Base-by-base conservation (phyloP, 1,140 invertebrate genomes). In the Colletes latitarsis region DNA sequence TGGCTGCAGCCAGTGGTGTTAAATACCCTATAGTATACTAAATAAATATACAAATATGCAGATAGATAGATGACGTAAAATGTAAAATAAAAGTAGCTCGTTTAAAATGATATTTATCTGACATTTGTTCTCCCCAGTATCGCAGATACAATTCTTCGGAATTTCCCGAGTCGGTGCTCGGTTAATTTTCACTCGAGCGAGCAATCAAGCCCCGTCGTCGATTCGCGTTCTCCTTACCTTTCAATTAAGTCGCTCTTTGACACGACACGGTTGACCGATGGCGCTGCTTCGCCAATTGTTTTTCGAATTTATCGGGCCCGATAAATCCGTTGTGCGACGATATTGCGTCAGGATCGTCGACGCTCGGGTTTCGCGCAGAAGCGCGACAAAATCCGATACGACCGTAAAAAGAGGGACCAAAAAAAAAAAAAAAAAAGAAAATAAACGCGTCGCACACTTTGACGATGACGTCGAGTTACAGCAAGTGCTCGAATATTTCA, bases 401-500 rank as follows among this genome's bases (percentile, higher is more conserved):
- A 30, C 15, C 1, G 12, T 43, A 14, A 46, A 55, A 63, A 63
- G 43, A 19, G 10, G 17, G 12, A 55, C 17, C 21, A 12, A 17
- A 5, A 21, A 53, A 52, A 73, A 58, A 60, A 19, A 62, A 19
- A 17, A 49, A 17, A 46, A 57, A 53, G 14, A 52, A 52, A 57
- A 41, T 46, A 53, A 66, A 15, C 53, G 17, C 39, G 46, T 49
- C 39, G 55, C 55, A 43, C 66, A 52, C 49, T 82, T 72, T 53
- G 70, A 71, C 58, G 55, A 85, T 60, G 72, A 81, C 79, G 55
- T 70, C 79, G 43, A 77, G 64, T 72, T 63, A 41, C 72, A 66
- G 14, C 19, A 53, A 72, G n/a, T 30, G 66, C 55, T 58, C 70
- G 80, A 78, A 85, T 85, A 85, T 85, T 85, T 86, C 60, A 62